Conservation (phyloP, 2,888 invertebrate genomes). For the Drosophila affinis region DNA sequence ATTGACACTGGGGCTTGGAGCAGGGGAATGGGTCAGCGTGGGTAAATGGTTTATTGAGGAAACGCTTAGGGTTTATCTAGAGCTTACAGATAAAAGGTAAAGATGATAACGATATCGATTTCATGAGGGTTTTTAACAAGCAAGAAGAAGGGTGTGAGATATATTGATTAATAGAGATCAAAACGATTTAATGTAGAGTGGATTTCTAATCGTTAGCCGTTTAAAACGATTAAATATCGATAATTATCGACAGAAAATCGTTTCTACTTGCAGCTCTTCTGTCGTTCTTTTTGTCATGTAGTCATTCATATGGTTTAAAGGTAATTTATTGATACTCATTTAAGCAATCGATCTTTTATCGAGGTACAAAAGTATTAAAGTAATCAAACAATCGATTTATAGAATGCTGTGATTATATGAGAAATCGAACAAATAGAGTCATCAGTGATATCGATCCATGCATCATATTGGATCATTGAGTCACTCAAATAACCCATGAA, state of each 20-base stretch:
- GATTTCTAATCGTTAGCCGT: not conserved
- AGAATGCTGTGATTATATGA: no score
- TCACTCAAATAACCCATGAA: not conserved
- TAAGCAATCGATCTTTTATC: no score
- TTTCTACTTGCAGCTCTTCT: no score
- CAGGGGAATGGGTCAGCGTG: slow-evolving; percentile 6
- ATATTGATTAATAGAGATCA: slow-evolving; percentile 9
- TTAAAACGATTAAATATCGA: not conserved
- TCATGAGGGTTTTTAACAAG: not conserved
- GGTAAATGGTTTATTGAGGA: slow-evolving; percentile 51
- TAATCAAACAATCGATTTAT: no score
- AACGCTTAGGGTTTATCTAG: slow-evolving; percentile 24
- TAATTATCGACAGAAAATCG: not conserved
- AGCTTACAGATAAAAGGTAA: slow-evolving; percentile 1
- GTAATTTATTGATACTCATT: no score
- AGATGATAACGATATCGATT: not conserved
- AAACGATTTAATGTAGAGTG: not conserved
- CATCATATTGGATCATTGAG: not conserved
- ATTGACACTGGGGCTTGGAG: slow-evolving; percentile 24
- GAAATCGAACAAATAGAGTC: no score
- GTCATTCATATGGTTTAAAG: no score
- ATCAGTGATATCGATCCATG: no score
- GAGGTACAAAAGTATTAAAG: no score
- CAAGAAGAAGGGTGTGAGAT: not conserved
- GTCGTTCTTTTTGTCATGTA: no score